Percentiles rank a stretch among this genome's conserved stretches.
phyloP scores from a whole-genome alignment of 1,140 invertebrate genomes.

The Camponotus floridanus region DNA sequence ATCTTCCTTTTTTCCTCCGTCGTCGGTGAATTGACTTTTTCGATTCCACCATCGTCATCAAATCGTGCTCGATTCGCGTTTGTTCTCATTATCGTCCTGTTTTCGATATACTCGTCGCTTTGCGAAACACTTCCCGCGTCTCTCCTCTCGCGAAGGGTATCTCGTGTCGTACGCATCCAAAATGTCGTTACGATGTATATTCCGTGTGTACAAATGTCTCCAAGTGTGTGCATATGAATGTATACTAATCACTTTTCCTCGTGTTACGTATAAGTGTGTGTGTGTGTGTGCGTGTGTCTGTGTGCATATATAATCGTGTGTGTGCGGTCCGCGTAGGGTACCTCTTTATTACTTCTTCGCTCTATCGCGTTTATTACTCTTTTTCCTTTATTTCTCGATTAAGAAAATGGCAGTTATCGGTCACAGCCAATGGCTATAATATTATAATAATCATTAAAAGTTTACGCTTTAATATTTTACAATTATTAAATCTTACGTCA shows the following conservation, averaged over 20 bases:
- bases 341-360: conserved; percentile 24
- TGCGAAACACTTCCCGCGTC: background rate
- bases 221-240: background rate
- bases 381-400: conserved; percentile 78
- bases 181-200: conserved; percentile 3
- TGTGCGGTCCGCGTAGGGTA: conserved; percentile 10
- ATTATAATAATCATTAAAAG: conserved; percentile 81
- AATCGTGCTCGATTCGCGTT: conserved; percentile 5
- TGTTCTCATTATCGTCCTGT: conserved; percentile 9
- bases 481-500: conserved; percentile 81
- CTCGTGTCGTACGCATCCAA: conserved; percentile 16
- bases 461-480: conserved; percentile 78
- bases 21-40: conserved; percentile 28
- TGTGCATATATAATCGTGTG: conserved; percentile 22
- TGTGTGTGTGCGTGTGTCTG: background rate
- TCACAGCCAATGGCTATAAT: conserved; percentile 87
- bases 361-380: conserved; percentile 65
- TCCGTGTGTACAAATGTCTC: background rate
- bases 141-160: conserved; percentile 21
- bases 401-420: conserved; percentile 87
- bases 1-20: conserved; percentile 32
- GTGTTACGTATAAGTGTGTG: background rate
- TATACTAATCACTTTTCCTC: background rate
- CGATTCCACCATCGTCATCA: conserved; percentile 13
- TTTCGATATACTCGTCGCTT: conserved; percentile 30